Evolutionary conservation across 2,888 invertebrate species (phyloP), one percentile per base, ranked within the genome.

Genomic region (Cacoxenus indagator): DNA sequence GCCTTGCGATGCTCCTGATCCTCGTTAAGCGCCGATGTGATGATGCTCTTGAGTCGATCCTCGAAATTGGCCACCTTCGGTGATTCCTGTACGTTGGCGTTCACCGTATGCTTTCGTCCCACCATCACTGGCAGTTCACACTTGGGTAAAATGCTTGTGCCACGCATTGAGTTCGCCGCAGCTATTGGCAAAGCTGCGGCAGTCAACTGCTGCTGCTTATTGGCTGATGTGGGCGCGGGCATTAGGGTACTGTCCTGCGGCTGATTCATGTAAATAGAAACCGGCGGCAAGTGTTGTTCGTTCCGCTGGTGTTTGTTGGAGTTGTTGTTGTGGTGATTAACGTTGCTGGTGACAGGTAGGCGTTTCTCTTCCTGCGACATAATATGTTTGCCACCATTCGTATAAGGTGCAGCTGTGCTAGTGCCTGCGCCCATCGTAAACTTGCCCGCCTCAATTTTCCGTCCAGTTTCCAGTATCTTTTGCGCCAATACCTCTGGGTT

Each of bases 401-500:
- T 24, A 45, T 62, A 62, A 29, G 37, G n/a, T n/a, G n/a, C n/a
- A 43, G 45, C 45, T 4, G 45, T 43, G 3, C 11, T 5, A 43
- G 45, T n/a, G n/a, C 45, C 51, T 3, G 19, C 19, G n/a, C 17
- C 81, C 4, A 85, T 85, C 27, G 77, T 76, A 67, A 92, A 89
- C 88, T 95, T 94, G 48, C 94, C 94, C 4, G 95, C 95, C 88
- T 96, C 96, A 70, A 96, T 94, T 89, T 96, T 96, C 1, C 96
- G 90, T 5, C 96, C 96, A 0, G 95, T 95, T 87, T 96, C 96
- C 45, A 96, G 89, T 75, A 96, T 96, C 87, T 96, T 96, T 87
- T 95, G 95, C 0, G 96, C 96, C 66, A 96, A 89, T 65, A 96
- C 91, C 87, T 96, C 96, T 0, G 96, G 96, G 88, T 96, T 96